Percentiles rank a stretch among this genome's conserved stretches.
Evolutionary conservation across 2,888 invertebrate genomes (phyloP).

Genomic region (Drosophila putrida): DNA sequence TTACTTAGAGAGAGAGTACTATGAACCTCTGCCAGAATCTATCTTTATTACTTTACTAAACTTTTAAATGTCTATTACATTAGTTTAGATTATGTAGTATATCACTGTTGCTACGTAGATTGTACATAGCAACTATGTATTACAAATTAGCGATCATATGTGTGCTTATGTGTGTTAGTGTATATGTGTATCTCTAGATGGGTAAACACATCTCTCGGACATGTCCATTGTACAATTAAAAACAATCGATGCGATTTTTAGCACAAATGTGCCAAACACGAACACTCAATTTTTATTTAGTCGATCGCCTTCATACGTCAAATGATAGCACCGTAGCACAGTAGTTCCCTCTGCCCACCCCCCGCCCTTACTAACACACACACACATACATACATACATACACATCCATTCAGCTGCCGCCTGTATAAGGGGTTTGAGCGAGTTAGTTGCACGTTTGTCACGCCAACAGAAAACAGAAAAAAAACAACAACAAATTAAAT

Average conservation of each 20-base stretch:
- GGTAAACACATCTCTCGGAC: constrained; percentile 51
- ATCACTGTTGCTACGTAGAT: background rate
- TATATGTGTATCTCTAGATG: constrained; percentile 17
- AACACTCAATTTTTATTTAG: constrained; percentile 67
- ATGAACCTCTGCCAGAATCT: background rate
- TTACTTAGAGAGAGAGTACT: background rate
- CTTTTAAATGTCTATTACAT: background rate
- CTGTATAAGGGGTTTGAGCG: constrained; percentile 24
- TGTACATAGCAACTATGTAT: constrained; percentile 13
- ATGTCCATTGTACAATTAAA: constrained; percentile 65
- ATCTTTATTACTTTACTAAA: background rate
- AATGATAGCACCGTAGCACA: constrained; percentile 53
- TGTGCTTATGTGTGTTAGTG: constrained; percentile 3
- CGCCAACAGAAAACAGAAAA: constrained; percentile 28
- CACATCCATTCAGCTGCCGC: background rate
- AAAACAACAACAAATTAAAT: constrained; percentile 16
- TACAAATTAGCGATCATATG: constrained; percentile 19
- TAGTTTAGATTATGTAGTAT: too few species aligned
- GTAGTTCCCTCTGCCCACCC: background rate
- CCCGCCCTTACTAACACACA: background rate
- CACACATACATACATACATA: background rate
- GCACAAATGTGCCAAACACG: constrained; percentile 80
- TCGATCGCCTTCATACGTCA: constrained; percentile 73
- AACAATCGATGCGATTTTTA: constrained; percentile 79
- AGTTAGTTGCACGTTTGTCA: constrained; percentile 35